Conservation (phyloP, 2,113 vertebrate species). For the Pteropus alecto region DNA sequence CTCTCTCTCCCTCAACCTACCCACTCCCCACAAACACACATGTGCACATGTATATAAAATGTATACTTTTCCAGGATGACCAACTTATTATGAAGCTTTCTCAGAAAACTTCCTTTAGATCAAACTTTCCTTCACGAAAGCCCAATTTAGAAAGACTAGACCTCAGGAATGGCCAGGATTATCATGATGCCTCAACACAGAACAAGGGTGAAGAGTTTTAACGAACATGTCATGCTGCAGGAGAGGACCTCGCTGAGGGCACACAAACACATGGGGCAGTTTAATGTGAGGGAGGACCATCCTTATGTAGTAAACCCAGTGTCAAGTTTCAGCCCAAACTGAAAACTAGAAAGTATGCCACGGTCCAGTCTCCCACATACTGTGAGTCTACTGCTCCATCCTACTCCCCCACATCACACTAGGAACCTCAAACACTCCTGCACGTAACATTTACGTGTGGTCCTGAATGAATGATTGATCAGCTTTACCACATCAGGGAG, state of each 20-base stretch:
- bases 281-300: neutral
- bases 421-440: too few relatives aligned
- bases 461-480: neutral
- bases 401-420: neutral
- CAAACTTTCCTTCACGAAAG: neutral
- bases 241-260: neutral
- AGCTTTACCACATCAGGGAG: neutral
- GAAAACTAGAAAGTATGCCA: neutral
- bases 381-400: neutral
- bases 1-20: neutral
- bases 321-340: neutral
- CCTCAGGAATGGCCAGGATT: neutral
- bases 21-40: neutral
- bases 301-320: neutral
- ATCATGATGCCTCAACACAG: neutral
- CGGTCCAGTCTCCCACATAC: too few relatives aligned
- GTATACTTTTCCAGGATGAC: neutral
- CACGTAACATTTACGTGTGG: neutral
- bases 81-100: neutral
- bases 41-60: fast-evolving
- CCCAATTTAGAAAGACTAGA: neutral
- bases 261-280: fast-evolving
- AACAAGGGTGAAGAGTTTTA: neutral
- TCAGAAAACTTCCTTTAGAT: neutral
- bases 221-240: fast-evolving